These are phyloP conservation scores for Ectemnius continuus DNA, from an alignment of 2,888 invertebrate species.

Conservation along the genomic window DNA sequence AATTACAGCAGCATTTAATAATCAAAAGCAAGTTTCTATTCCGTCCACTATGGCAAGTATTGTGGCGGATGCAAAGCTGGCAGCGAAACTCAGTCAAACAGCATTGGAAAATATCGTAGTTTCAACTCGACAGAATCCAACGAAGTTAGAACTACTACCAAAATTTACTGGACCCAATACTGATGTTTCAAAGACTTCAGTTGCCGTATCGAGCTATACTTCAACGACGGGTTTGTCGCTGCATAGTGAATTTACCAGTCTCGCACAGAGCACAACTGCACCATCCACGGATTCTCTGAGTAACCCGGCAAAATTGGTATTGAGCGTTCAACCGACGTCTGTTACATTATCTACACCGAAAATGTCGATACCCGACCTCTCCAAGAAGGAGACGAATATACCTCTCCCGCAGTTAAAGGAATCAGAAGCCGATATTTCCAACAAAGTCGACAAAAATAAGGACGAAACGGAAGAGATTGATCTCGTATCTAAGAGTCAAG, in stretches of 20 bases:
- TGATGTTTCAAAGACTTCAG: conserved; percentile 35
- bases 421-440: conserved; percentile 77
- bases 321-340: conserved; percentile 66
- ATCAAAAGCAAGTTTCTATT: conserved; percentile 54
- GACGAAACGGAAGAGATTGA: conserved; percentile 68
- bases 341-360: conserved; percentile 68
- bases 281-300: conserved; percentile 23
- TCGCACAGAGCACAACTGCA: conserved; percentile 28
- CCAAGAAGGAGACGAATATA: conserved; percentile 51
- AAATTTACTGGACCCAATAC: conserved; percentile 21
- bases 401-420: conserved; percentile 61
- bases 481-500: conserved; percentile 50
- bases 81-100: conserved; percentile 68
- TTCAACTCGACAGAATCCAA: conserved; percentile 26
- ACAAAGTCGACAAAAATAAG: conserved; percentile 76
- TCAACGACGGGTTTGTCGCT: conserved; percentile 21
- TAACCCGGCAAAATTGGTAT: conserved; percentile 59
- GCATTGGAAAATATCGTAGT: conserved; percentile 52
- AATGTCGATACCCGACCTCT: conserved; percentile 67
- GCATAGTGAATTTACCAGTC: conserved; percentile 34
- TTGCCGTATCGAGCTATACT: conserved; percentile 18
- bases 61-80: conserved; percentile 71
- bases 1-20: conserved; percentile 48
- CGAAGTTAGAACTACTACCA: conserved; percentile 29
- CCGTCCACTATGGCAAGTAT: conserved; percentile 66